Conservation (phyloP, 2,113 vertebrate species). For the Brachypteracias leptosomus region DNA sequence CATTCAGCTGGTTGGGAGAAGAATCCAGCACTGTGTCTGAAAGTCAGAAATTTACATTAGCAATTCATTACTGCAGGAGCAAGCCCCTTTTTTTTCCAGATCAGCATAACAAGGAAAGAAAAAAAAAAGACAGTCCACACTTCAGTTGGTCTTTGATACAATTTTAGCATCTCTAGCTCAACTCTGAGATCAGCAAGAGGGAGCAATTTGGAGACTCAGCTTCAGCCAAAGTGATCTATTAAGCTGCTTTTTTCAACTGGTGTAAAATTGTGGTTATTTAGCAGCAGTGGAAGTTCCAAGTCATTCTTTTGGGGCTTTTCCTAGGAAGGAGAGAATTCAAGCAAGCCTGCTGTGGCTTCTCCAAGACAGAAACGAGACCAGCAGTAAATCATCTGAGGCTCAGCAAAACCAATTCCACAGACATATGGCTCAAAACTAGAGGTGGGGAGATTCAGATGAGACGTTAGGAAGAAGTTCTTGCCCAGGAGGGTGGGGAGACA, state of each 20-base stretch:
- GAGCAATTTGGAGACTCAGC: neutral
- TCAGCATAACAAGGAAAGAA: neutral
- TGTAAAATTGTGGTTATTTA: neutral
- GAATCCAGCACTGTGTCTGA: slow-evolving; percentile 75
- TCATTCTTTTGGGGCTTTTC: neutral
- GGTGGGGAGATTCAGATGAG: too few relatives aligned
- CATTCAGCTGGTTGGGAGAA: slow-evolving; percentile 71
- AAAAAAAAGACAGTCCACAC: neutral
- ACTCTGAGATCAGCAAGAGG: neutral
- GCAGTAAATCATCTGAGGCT: neutral
- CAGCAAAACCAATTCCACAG: neutral
- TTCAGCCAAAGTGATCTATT: neutral
- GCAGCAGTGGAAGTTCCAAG: neutral
- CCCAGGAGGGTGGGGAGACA: too few relatives aligned
- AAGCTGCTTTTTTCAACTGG: neutral
- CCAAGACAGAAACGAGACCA: neutral
- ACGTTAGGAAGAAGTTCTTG: too few relatives aligned
- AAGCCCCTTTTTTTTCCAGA: neutral
- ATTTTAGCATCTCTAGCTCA: neutral
- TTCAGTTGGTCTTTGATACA: neutral
- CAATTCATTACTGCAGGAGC: neutral
- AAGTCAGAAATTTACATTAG: neutral
- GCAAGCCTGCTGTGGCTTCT: neutral
- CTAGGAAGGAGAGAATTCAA: neutral
- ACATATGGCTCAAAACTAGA: neutral